Evolutionary conservation across 2,113 vertebrate species (phyloP).

Genomic region (Ovibos moschatus): DNA sequence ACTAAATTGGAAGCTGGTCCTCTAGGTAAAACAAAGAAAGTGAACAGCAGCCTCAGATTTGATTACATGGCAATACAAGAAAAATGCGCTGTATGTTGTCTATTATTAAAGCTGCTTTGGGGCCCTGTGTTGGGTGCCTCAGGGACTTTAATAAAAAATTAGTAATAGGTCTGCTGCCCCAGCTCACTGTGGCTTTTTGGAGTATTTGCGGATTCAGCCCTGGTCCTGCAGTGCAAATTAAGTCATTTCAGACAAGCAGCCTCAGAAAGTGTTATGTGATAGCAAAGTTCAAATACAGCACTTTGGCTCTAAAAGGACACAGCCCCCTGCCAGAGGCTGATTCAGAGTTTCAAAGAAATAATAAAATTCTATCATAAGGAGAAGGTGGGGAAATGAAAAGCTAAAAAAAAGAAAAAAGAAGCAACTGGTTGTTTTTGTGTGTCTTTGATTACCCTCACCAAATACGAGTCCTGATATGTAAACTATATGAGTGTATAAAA

Average conservation of each 20-base stretch:
- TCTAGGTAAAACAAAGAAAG: slow-evolving; percentile 91
- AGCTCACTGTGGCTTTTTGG: slow-evolving; percentile 77
- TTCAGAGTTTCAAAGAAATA: slow-evolving; percentile 71
- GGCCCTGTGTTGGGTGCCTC: slow-evolving; percentile 83
- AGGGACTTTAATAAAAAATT: slow-evolving; percentile 92
- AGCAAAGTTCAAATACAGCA: slow-evolving; percentile 77
- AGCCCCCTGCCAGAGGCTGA: slow-evolving; percentile 69
- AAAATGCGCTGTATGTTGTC: slow-evolving; percentile 88
- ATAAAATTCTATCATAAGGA: slow-evolving; percentile 71
- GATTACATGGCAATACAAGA: slow-evolving; percentile 89
- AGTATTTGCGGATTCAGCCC: slow-evolving; percentile 72
- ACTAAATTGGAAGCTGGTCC: slow-evolving; percentile 89
- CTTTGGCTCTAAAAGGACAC: slow-evolving; percentile 69
- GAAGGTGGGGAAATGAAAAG: not conserved
- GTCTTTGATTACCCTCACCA: slow-evolving; percentile 72
- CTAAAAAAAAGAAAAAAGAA: not conserved
- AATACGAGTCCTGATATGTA: slow-evolving; percentile 69
- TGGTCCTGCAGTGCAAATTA: slow-evolving; percentile 81
- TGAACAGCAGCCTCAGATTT: slow-evolving; percentile 87
- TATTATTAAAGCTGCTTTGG: slow-evolving; percentile 89
- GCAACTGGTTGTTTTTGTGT: slow-evolving; percentile 44
- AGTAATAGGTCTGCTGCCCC: slow-evolving; percentile 85
- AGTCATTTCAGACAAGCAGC: slow-evolving; percentile 80
- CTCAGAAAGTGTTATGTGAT: slow-evolving; percentile 74
- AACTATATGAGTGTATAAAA: slow-evolving; percentile 63